Percentiles rank a stretch among this genome's conserved stretches.
These are phyloP conservation scores for Hesperophylax magnus DNA, from an alignment of 1,140 invertebrate species.

Conservation along the genomic window DNA sequence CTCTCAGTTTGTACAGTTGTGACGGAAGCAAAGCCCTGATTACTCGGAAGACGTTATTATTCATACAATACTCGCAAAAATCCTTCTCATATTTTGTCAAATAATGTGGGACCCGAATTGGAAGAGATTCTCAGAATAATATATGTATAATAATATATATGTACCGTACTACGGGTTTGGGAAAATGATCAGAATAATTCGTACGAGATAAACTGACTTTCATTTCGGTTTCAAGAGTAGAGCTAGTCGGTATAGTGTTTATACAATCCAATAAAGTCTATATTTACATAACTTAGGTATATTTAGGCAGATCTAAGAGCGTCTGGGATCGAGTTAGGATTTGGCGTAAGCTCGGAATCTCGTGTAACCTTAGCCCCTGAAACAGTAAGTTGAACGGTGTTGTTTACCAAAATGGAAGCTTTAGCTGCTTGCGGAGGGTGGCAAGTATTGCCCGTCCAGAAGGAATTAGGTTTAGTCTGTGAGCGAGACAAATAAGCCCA, in stretches of 20 bases:
- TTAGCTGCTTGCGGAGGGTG: not conserved
- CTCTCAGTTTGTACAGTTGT: no score
- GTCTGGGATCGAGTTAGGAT: not conserved
- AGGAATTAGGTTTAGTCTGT: slow-evolving; percentile 25
- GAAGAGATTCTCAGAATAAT: no score
- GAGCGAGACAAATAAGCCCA: no score
- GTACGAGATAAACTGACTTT: no score
- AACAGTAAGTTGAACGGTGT: not conserved
- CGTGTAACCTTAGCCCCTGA: not conserved
- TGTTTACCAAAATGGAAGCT: slow-evolving; percentile 33
- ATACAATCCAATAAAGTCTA: not conserved
- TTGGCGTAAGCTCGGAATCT: not conserved
- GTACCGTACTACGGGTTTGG: no score
- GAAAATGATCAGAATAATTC: no score
- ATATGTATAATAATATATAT: no score
- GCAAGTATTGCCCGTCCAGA: slow-evolving; percentile 24
- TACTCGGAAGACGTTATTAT: no score
- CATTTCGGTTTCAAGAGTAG: no score
- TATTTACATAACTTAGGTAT: not conserved
- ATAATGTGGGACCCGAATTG: not conserved
- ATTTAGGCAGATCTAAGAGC: not conserved
- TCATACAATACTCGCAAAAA: no score
- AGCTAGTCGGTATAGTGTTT: not conserved
- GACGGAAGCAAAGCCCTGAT: no score
- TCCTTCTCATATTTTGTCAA: not conserved